Base-by-base conservation (phyloP, 2,888 invertebrate genomes). In the Alloscopus bannaensis region DNA sequence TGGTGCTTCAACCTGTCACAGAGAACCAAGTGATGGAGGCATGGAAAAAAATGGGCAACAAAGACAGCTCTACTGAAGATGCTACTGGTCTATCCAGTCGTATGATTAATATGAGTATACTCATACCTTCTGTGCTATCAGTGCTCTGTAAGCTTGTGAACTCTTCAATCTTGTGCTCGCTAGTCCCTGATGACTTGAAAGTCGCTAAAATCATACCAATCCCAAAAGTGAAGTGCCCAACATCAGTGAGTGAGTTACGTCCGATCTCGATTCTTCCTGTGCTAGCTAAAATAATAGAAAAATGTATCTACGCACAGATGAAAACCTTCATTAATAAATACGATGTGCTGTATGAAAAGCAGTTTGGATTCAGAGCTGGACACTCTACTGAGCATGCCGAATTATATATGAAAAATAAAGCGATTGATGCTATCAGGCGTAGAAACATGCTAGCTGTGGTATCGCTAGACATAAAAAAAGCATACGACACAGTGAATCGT, bases 241-340 rank as follows among this genome's bases (percentile, higher is more conserved):
- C 45, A n/a, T n/a, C n/a, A n/a, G n/a, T n/a, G n/a, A n/a, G n/a
- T n/a, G 76, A 81, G 11, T 20, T 76, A 20, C 22, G 75, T 24
- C 76, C 80, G 1, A 77, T 76, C 3, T 59, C 50, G 2, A 71
- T 81, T 3, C 60, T 72, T n/a, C 81, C 77, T 28, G 77, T 77
- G 0, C 13, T 77, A 3, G 26, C 68, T 0, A 81, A 81, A 45
- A 1, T 77, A 11, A 20, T 81, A 18, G 66, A 71, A 31, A 66
- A 64, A 20, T 72, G 77, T 42, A 8, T 81, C 3, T 81, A 62
- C 29, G 11, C 29, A 4, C 68, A 72, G 24, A 26, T 81, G 18
- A n/a, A 26, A 0, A 11, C 1, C 0, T 50, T 57, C 28, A 16
- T 81, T 1, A 6, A 16, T 3, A 16, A 1, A 0, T 72, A 68